Conservation (phyloP, 2,113 vertebrate species). For the Rhodinocichla rosea region DNA sequence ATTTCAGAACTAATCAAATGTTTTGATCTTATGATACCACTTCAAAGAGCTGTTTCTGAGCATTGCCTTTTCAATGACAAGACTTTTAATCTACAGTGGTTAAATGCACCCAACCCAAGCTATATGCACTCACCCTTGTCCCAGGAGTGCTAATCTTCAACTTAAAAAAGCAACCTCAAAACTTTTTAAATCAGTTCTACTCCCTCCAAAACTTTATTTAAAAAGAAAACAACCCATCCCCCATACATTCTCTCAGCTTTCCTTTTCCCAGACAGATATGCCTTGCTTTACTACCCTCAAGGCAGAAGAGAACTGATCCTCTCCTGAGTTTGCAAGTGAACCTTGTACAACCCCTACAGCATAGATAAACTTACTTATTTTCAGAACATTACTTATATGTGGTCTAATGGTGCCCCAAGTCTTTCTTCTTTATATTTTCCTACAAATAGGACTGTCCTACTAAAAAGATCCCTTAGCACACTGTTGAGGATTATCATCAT, state of each 20-base stretch:
- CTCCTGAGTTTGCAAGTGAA: neutral
- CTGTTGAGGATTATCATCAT: neutral
- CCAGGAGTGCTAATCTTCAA: neutral
- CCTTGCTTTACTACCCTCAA: neutral
- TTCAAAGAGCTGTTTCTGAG: neutral
- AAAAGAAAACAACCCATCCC: neutral
- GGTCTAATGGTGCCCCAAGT: neutral
- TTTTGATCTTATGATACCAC: neutral
- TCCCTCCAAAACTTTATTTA: neutral
- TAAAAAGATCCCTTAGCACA: neutral
- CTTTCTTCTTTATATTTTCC: neutral
- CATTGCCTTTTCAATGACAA: accelerated
- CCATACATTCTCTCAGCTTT: neutral
- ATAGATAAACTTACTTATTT: neutral
- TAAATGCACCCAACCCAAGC: neutral
- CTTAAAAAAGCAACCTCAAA: neutral
- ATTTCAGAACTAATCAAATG: neutral
- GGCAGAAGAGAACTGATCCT: neutral
- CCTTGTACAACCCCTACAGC: accelerated
- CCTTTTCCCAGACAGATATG: neutral
- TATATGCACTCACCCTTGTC: neutral
- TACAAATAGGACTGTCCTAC: neutral
- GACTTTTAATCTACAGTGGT: neutral
- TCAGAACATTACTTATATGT: neutral
- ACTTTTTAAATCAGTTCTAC: neutral